These are phyloP conservation scores for Zalophus californianus DNA, from an alignment of 2,797 vertebrate species.

Conservation along the genomic window DNA sequence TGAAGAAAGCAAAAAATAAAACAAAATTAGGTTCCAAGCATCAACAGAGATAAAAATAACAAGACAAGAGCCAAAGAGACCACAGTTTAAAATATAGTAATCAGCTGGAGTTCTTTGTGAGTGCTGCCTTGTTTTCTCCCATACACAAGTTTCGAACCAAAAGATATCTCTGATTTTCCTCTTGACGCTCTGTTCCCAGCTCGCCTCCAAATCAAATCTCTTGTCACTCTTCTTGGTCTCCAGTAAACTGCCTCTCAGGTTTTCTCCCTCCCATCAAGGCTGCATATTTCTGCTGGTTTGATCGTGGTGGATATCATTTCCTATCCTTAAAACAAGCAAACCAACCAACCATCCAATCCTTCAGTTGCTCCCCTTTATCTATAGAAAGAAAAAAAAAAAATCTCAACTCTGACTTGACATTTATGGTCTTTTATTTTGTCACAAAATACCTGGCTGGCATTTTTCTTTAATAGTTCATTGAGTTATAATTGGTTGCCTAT, in stretches of 20 bases:
- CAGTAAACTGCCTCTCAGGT: neutral
- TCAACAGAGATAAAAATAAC: neutral
- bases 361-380: neutral
- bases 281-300: neutral
- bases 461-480: slow-evolving; percentile 23
- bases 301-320: neutral
- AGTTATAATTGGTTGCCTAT: neutral
- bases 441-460: neutral
- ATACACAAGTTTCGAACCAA: neutral
- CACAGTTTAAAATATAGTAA: neutral
- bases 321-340: neutral
- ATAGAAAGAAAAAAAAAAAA: neutral
- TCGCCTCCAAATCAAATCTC: neutral
- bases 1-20: slow-evolving; percentile 45
- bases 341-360: neutral
- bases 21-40: neutral
- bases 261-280: neutral
- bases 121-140: neutral
- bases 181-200: neutral
- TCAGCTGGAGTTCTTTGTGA: neutral
- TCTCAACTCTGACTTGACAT: neutral
- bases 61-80: neutral
- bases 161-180: neutral
- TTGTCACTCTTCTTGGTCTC: neutral
- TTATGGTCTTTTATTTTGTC: slow-evolving; percentile 16